These are phyloP conservation scores for Pomacea canaliculata DNA, from an alignment of 2,888 invertebrate genomes.

Conservation along the genomic window DNA sequence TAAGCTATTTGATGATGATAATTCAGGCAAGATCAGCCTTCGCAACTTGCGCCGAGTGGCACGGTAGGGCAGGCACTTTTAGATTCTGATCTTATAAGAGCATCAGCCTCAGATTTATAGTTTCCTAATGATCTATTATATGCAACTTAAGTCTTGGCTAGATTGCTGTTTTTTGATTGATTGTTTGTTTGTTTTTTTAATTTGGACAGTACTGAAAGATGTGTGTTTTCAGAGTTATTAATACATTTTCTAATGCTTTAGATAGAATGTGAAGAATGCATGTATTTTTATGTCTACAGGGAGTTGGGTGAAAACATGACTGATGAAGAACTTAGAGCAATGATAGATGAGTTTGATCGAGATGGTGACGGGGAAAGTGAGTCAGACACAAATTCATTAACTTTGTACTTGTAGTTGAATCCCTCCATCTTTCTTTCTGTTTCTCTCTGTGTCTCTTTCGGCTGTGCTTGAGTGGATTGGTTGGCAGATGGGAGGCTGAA, in stretches of 20 bases:
- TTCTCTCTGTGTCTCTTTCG: neutral
- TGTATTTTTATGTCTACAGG: constrained; percentile 42
- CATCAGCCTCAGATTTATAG: no score
- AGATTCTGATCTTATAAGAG: no score
- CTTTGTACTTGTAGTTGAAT: neutral
- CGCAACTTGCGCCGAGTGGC: constrained; percentile 68
- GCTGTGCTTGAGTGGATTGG: neutral
- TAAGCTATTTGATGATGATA: constrained; percentile 70
- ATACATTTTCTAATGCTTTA: no score
- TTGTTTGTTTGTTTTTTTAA: no score
- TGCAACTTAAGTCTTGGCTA: no score
- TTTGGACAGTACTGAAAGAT: no score
- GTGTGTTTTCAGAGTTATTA: no score
- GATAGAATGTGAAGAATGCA: no score
- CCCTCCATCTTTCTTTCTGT: neutral
- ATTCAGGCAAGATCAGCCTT: constrained; percentile 68
- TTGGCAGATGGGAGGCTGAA: neutral
- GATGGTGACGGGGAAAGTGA: constrained; percentile 70
- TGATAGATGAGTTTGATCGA: constrained; percentile 70
- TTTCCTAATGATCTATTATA: no score
- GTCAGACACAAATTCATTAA: constrained; percentile 30
- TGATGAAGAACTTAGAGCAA: constrained; percentile 69
- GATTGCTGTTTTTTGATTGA: no score
- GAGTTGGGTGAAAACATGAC: constrained; percentile 69
- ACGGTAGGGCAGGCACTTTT: constrained; percentile 48